A percentile compares a stretch with the other conserved stretches of the same genome.
Conservation (phyloP, 2,888 invertebrate species). For the Cataglyphis livida region DNA sequence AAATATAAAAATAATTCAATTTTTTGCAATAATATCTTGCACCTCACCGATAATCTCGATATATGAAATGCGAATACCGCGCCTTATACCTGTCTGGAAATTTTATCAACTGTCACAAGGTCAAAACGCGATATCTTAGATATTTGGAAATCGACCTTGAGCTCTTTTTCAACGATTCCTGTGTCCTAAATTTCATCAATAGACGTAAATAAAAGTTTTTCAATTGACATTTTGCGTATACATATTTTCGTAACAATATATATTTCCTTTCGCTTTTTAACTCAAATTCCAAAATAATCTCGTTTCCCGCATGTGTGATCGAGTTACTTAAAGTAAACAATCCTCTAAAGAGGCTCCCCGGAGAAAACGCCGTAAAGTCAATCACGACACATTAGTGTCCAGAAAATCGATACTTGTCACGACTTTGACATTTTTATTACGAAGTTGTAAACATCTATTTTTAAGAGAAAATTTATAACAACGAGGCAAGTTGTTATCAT, state of each 20-base stretch:
- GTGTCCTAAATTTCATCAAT: background rate
- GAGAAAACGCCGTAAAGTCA: background rate
- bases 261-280: background rate
- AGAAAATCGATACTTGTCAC: background rate
- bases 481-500: background rate
- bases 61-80: background rate
- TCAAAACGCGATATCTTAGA: conserved; percentile 14
- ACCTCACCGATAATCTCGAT: background rate
- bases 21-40: conserved; percentile 17
- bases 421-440: background rate
- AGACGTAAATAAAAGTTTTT: background rate
- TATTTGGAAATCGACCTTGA: conserved; percentile 19
- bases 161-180: background rate
- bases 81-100: background rate
- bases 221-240: background rate
- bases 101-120: conserved; percentile 12
- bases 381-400: conserved; percentile 12
- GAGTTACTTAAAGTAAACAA: background rate
- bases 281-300: conserved; percentile 2
- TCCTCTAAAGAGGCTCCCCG: background rate
- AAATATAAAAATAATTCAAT: conserved; percentile 25
- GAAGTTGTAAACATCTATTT: background rate
- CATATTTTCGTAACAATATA: background rate
- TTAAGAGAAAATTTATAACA: background rate
- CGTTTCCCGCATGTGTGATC: background rate